phyloP scores from a whole-genome alignment of 2,888 invertebrate genomes.

The Acrocyrtus sp. region DNA sequence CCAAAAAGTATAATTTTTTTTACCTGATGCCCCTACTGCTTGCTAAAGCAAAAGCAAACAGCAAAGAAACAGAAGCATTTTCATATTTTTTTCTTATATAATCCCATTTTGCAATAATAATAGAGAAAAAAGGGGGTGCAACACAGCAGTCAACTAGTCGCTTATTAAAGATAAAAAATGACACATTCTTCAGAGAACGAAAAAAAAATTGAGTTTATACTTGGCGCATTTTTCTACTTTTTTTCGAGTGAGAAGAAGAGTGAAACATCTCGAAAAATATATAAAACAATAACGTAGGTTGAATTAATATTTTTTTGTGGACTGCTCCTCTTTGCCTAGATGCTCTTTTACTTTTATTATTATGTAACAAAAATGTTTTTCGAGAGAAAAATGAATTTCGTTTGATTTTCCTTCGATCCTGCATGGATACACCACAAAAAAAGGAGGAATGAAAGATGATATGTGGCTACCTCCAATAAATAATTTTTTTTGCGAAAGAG shows the following conservation, averaged over 20 bases:
- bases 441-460: too few relatives aligned
- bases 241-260: too few relatives aligned
- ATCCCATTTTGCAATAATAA: constrained; percentile 44
- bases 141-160: constrained; percentile 47
- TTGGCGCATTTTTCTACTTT: too few relatives aligned
- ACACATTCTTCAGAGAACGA: constrained; percentile 46
- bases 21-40: too few relatives aligned
- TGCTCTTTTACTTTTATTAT: background rate
- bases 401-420: constrained; percentile 16
- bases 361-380: constrained; percentile 17
- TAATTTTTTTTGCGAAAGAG: constrained; percentile 18
- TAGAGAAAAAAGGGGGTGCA: constrained; percentile 48
- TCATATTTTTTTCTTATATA: background rate
- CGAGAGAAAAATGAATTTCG: constrained; percentile 28
- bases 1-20: background rate
- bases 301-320: too few relatives aligned
- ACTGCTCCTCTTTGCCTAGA: too few relatives aligned
- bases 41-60: too few relatives aligned
- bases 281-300: too few relatives aligned
- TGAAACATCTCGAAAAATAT: background rate
- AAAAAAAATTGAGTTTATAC: too few relatives aligned
- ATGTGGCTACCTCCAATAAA: constrained; percentile 41
- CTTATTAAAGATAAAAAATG: constrained; percentile 55
- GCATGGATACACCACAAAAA: too few relatives aligned
- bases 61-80: background rate